Percentiles rank a stretch among this genome's conserved stretches.
These are phyloP conservation scores for Dynastes grantii DNA, from an alignment of 2,888 invertebrate genomes.

Conservation along the genomic window DNA sequence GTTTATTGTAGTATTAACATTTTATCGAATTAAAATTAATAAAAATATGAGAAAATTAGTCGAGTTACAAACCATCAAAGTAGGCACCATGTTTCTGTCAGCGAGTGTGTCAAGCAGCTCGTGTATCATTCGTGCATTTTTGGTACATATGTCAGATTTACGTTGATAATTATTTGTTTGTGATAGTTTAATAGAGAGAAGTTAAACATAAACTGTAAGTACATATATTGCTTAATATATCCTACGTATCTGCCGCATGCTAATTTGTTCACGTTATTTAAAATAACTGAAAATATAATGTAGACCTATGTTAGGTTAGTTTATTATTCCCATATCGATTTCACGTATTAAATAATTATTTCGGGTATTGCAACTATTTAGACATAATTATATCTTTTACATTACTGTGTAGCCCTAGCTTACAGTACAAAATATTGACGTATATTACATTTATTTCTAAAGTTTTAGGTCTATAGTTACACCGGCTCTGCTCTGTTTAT, in stretches of 20 bases:
- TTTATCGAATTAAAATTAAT: neutral
- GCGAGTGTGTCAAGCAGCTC: slow-evolving; percentile 51
- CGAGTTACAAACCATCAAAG: slow-evolving; percentile 55
- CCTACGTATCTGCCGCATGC: neutral
- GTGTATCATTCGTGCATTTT: neutral
- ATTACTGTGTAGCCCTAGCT: neutral
- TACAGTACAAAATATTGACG: neutral
- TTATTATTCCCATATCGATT: slow-evolving; percentile 5
- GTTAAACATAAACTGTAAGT: slow-evolving; percentile 38
- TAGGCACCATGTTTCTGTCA: slow-evolving; percentile 63
- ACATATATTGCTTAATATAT: slow-evolving; percentile 8
- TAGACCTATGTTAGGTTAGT: slow-evolving; percentile 35
- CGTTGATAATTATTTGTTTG: slow-evolving; percentile 35
- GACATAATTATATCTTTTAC: neutral
- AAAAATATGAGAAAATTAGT: slow-evolving; percentile 33
- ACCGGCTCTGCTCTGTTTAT: slow-evolving; percentile 38
- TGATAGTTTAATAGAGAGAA: slow-evolving; percentile 25
- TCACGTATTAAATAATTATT: neutral
- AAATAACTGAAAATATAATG: neutral
- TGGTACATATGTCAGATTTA: neutral
- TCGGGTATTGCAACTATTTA: too few species aligned
- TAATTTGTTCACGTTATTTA: neutral
- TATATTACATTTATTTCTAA: neutral
- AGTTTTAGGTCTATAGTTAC: neutral
- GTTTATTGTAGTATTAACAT: too few species aligned